phyloP scores from a whole-genome alignment of 2,888 invertebrate species.

The Dioctria linearis region DNA sequence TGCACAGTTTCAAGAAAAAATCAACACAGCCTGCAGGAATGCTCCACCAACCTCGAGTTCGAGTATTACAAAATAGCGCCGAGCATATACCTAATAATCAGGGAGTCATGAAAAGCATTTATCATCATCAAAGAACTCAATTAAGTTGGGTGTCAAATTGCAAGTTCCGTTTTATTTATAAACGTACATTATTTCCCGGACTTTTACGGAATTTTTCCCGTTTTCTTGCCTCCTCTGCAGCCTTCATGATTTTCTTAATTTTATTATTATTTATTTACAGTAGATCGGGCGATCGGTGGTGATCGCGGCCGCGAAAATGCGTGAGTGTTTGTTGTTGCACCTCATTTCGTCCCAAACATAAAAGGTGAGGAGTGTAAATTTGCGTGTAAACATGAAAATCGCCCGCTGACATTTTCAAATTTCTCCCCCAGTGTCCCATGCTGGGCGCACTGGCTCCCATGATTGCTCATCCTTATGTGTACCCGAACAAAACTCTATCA shows the following conservation, averaged over 20 bases:
- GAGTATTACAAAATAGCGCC: background rate
- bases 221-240: background rate
- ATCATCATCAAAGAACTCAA: slow-evolving; percentile 55
- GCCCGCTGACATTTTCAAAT: slow-evolving; percentile 56
- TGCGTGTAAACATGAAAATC: slow-evolving; percentile 57
- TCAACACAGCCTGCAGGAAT: slow-evolving; percentile 28
- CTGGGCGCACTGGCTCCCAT: slow-evolving; percentile 34
- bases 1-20: slow-evolving; percentile 19
- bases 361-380: slow-evolving; percentile 55
- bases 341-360: slow-evolving; percentile 48
- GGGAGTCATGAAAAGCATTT: slow-evolving; percentile 47
- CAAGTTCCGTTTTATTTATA: slow-evolving; percentile 53
- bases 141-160: slow-evolving; percentile 54
- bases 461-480: slow-evolving; percentile 4
- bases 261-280: slow-evolving; percentile 22
- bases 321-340: slow-evolving; percentile 53
- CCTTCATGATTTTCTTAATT: background rate
- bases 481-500: slow-evolving; percentile 17
- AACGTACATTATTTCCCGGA: slow-evolving; percentile 38
- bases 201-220: slow-evolving; percentile 30
- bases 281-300: background rate
- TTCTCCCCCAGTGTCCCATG: slow-evolving; percentile 49
- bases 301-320: slow-evolving; percentile 18
- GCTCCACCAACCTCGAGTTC: background rate
- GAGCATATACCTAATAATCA: slow-evolving; percentile 22